Evolutionary conservation across 2,888 invertebrate genomes (phyloP).

Genomic region (Drosophila fulvimacula): DNA sequence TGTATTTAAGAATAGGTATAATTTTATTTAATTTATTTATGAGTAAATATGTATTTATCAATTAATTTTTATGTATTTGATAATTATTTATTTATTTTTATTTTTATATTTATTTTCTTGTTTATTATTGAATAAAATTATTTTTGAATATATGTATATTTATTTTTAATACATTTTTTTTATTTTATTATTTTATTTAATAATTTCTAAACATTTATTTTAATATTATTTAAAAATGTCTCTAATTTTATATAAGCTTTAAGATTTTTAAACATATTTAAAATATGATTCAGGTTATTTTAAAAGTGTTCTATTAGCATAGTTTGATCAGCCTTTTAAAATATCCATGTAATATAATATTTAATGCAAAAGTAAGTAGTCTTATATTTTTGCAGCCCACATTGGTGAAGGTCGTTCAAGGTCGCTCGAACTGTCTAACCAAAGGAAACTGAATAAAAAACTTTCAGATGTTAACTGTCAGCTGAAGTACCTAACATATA

Average conservation of each 20-base stretch:
- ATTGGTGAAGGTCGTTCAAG: constrained; percentile 7
- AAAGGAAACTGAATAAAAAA: neutral
- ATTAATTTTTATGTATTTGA: no score
- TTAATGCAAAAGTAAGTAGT: neutral
- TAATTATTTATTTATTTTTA: neutral
- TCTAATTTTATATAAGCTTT: neutral
- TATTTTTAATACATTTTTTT: neutral
- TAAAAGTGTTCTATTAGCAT: neutral
- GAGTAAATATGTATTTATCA: no score
- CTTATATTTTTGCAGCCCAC: neutral
- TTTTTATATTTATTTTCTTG: neutral
- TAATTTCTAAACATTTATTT: neutral
- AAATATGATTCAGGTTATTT: neutral
- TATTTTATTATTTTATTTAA: neutral
- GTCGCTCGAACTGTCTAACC: neutral
- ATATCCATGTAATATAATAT: neutral
- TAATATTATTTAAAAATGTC: no score
- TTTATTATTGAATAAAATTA: neutral
- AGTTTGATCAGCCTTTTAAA: neutral
- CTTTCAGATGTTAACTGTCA: neutral
- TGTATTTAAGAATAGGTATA: no score
- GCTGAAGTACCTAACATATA: neutral
- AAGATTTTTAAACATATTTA: neutral
- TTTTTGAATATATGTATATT: neutral
- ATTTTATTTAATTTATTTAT: no score